Evolutionary conservation across 2,797 vertebrate genomes (phyloP), one percentile per base, ranked within the genome.

Genomic region (Enoplosus armatus): DNA sequence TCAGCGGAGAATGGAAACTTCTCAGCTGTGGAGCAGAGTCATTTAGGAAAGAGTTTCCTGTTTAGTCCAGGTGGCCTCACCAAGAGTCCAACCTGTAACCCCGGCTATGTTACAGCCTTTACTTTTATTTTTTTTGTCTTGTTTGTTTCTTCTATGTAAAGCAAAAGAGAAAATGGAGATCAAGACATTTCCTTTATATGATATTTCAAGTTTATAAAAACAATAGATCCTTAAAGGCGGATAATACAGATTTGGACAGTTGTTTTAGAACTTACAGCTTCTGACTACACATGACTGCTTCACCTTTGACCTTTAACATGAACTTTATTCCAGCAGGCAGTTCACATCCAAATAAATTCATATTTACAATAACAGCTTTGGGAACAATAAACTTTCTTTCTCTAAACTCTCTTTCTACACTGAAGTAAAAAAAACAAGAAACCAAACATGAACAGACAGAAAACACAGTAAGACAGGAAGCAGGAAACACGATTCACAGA

Each of bases 281-380:
- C 5, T 8, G 2, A n/a, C 2, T 4, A 54, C 27, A 50, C 11
- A 5, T 5, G 15, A 12, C 55, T 61, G 35, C 29, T 47, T 15
- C 27, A 20, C 1, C 60, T 64, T 59, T 75, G 66, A 64, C 78
- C 65, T 81, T 76, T 55, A 43, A 27, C 15, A 1, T 63, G 43
- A 53, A 29, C 27, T 55, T 61, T 29, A 73, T 54, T 47, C 18
- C 7, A 35, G 9, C 31, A 54, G 45, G 5, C 61, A 15, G 35
- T 2, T 39, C 55, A 27, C 35, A 29, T 47, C 27, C 50, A 48
- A 37, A 61, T 2, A 39, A 9, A 45, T 39, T 47, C 14, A 37
- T 9, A 59, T 65, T 43, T 33, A 69, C 27, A 55, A 20, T 4
- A 51, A 58, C 9, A 72, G 37, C 20, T 14, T 8, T 15, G 3